Base-by-base conservation (phyloP, 2,113 vertebrate species). In the Equus przewalskii region DNA sequence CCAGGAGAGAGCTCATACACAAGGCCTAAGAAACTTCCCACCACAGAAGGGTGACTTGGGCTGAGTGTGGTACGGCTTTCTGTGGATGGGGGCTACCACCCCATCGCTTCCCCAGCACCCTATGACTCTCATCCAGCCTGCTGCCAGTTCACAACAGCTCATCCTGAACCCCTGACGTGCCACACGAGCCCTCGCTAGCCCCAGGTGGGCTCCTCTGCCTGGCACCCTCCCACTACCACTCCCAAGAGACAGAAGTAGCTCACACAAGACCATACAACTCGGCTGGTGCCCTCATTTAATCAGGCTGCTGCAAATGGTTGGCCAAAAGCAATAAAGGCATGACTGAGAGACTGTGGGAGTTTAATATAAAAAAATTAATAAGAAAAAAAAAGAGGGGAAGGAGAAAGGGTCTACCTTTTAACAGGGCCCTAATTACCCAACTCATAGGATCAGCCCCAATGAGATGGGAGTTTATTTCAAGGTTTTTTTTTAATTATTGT, bases 241-340 rank as follows among this genome's bases (percentile, higher is more conserved):
- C 97, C 83, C 96, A 12, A 58, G 89, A 76, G 97, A 73, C 84
- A 93, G 21, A 75, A 91, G 95, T 12, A 60, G 94, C 83, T 98
- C 95, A 85, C 94, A 54, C 46, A 97, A 97, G 96, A 72, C 97
- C 86, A 75, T 36, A 30, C 13, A 54, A 11, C 97, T 94, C 94
- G 5, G 95, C 93, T 96, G 97, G 97, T 97, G 92, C 87, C 87
- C 97, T 98, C 95, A 54, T 98, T 99, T 98, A 98, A 98, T 98
- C 97, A 98, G 97, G 93, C 97, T 12, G 96, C 98, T 78, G 67
- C 97, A 91, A 97, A 98, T 54, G 79, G 96, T 84, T 98, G 97
- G 97, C 98, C 98, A 98, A 98, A 98, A 98, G 96, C 97, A 98
- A 98, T 98, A 98, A 98, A 58, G 92, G 97, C 97, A 97, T 98